Conservation (phyloP, 2,113 vertebrate species). For the Pantherophis guttatus region DNA sequence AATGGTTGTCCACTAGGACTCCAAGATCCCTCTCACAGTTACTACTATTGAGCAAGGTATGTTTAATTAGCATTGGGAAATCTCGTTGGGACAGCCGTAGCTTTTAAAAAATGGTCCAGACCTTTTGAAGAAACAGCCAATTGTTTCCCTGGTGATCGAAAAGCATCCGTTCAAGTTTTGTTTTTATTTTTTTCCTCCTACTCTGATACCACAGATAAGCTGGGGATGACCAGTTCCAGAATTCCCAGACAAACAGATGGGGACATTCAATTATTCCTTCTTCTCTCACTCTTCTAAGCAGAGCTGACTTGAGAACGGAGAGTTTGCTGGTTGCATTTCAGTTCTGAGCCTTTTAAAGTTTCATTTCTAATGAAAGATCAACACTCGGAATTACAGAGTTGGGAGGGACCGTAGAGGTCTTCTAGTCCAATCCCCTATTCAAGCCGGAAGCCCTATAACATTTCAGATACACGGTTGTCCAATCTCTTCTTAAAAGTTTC, state of each 20-base stretch:
- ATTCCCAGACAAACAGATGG: background rate
- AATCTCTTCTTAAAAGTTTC: background rate
- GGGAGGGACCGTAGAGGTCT: background rate
- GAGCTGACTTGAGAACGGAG: background rate
- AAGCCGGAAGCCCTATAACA: background rate
- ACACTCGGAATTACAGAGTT: background rate
- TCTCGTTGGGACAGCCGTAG: background rate
- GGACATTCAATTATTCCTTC: background rate
- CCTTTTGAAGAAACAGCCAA: background rate
- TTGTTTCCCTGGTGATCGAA: background rate
- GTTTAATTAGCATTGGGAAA: background rate
- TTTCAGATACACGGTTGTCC: background rate
- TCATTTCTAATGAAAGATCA: background rate
- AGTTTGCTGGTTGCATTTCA: background rate
- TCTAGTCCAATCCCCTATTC: background rate
- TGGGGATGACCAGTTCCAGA: background rate
- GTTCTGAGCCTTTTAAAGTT: background rate
- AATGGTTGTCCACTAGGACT: no score
- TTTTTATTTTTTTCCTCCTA: background rate
- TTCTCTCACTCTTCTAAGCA: background rate
- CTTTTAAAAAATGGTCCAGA: background rate
- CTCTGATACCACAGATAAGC: background rate
- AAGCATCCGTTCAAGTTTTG: background rate
- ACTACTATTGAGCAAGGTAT: background rate
- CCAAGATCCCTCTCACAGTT: no score